Conservation (phyloP, 2,888 invertebrate genomes). For the Morpho deidamia region DNA sequence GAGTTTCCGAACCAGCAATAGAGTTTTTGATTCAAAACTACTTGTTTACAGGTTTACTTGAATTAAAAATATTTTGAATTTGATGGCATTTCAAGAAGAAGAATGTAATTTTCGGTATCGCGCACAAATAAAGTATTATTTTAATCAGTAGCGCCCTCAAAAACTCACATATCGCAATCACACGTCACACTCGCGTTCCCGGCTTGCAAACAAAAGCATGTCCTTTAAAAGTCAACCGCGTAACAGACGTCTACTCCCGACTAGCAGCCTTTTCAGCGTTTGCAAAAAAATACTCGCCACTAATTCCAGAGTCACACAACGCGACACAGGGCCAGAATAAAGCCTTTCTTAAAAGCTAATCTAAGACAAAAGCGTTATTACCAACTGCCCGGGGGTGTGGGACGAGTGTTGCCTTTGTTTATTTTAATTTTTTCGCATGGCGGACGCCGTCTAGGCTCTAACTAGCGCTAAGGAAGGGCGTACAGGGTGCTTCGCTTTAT, state of each 20-base stretch:
- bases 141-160: not conserved
- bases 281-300: slow-evolving; percentile 22
- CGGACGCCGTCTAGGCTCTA: slow-evolving; percentile 41
- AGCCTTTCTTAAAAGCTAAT: slow-evolving; percentile 73
- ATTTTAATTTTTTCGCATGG: slow-evolving; percentile 73
- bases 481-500: slow-evolving; percentile 37
- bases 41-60: too few species aligned
- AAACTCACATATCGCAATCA: slow-evolving; percentile 4
- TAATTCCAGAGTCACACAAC: slow-evolving; percentile 34
- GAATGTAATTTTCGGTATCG: too few species aligned
- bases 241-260: slow-evolving; percentile 12
- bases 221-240: slow-evolving; percentile 18
- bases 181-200: not conserved
- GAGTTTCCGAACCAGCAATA: too few species aligned
- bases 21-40: too few species aligned
- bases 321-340: slow-evolving; percentile 43
- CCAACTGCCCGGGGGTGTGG: slow-evolving; percentile 60
- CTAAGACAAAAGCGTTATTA: slow-evolving; percentile 75
- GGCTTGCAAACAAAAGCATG: slow-evolving; percentile 11
- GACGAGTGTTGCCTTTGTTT: slow-evolving; percentile 68
- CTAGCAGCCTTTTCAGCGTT: slow-evolving; percentile 1
- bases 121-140: too few species aligned
- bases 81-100: too few species aligned
- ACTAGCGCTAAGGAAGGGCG: slow-evolving; percentile 43
- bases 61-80: too few species aligned